Percentiles rank a stretch among this genome's conserved stretches.
Conservation (phyloP, 2,797 vertebrate genomes). For the Phoebastria nigripes region DNA sequence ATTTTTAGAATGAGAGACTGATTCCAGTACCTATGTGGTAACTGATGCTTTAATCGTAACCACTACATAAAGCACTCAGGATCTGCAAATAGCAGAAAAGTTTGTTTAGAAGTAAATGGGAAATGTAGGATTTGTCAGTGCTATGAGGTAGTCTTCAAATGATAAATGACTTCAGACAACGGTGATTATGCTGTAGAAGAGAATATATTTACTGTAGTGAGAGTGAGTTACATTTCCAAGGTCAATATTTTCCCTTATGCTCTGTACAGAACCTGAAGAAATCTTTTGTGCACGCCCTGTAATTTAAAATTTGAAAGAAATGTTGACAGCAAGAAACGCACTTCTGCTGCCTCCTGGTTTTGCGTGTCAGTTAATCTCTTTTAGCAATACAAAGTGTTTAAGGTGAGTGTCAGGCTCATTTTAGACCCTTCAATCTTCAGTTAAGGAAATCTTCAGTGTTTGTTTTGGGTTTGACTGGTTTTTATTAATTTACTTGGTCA, state of each 20-base stretch:
- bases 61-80: not conserved
- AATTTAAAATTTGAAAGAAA: slow-evolving; percentile 53
- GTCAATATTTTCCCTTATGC: not conserved
- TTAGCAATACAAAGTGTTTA: not conserved
- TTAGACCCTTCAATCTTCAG: not conserved
- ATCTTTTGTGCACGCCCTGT: not conserved
- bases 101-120: slow-evolving; percentile 10
- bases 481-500: not conserved
- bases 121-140: not conserved
- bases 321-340: not conserved
- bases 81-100: not conserved
- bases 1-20: not conserved
- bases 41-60: not conserved
- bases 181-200: not conserved
- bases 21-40: not conserved
- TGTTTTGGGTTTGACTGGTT: not conserved
- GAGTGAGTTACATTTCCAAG: not conserved
- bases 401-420: not conserved
- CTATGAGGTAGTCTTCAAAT: not conserved
- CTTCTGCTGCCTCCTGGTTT: not conserved
- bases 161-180: not conserved
- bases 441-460: not conserved
- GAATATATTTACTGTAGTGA: not conserved
- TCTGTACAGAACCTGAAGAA: not conserved
- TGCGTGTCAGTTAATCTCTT: not conserved